A percentile compares a stretch with the other conserved stretches of the same genome.
These are phyloP conservation scores for Telenomus remus DNA, from an alignment of 1,140 invertebrate species.

Conservation along the genomic window DNA sequence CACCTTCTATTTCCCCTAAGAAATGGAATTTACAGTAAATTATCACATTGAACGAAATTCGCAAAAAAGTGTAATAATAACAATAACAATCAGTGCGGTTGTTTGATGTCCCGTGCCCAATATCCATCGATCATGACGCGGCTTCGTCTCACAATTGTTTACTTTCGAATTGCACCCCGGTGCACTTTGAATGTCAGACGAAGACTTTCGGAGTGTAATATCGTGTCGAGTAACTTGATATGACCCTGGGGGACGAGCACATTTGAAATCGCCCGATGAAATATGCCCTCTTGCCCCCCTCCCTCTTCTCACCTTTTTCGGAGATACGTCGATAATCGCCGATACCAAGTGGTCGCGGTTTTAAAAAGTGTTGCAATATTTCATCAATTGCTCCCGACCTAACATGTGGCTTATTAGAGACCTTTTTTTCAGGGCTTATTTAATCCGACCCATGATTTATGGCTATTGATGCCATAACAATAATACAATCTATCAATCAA, in stretches of 20 bases:
- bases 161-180: constrained; percentile 44
- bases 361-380: constrained; percentile 44
- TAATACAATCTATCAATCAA: no score
- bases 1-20: background rate
- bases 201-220: constrained; percentile 51
- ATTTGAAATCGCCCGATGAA: constrained; percentile 49
- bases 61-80: background rate
- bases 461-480: no score
- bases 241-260: constrained; percentile 30
- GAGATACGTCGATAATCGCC: constrained; percentile 44
- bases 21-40: constrained; percentile 1
- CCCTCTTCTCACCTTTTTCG: background rate
- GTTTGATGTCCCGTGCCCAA: constrained; percentile 12
- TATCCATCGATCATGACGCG: constrained; percentile 22
- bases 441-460: background rate
- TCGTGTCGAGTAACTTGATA: constrained; percentile 46
- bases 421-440: constrained; percentile 10
- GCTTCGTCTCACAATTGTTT: constrained; percentile 41
- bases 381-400: constrained; percentile 41
- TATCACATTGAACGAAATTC: background rate
- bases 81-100: background rate
- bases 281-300: constrained; percentile 19
- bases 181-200: constrained; percentile 47
- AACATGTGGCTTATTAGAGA: constrained; percentile 35
- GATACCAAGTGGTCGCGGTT: constrained; percentile 36